These are phyloP conservation scores for Xestobium rufovillosum DNA, from an alignment of 2,888 invertebrate species.

Conservation along the genomic window DNA sequence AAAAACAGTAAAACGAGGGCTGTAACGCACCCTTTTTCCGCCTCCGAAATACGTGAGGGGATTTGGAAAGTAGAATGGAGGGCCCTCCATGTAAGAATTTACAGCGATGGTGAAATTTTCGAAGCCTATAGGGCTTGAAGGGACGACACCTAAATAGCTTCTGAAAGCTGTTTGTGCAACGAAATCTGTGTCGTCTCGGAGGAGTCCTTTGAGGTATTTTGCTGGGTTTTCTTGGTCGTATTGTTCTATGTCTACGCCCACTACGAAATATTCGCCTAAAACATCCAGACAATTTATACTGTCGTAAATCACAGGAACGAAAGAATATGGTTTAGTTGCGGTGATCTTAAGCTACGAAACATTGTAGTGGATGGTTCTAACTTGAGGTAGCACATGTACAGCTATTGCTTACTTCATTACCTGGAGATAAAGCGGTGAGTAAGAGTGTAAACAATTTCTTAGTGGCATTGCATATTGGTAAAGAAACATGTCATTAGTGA, in stretches of 20 bases:
- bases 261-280: slow-evolving; percentile 86
- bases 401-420: too few species aligned
- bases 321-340: too few species aligned
- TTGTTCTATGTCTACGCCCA: slow-evolving; percentile 85
- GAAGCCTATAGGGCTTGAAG: slow-evolving; percentile 66
- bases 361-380: too few species aligned
- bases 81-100: slow-evolving; percentile 72
- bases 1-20: too few species aligned
- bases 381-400: too few species aligned
- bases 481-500: too few species aligned
- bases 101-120: slow-evolving; percentile 67
- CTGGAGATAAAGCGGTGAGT: too few species aligned
- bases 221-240: slow-evolving; percentile 72
- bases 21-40: slow-evolving; percentile 58
- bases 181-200: slow-evolving; percentile 55
- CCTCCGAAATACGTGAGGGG: slow-evolving; percentile 66
- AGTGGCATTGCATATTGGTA: too few species aligned
- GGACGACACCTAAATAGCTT: slow-evolving; percentile 76
- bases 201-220: slow-evolving; percentile 71
- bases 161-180: slow-evolving; percentile 64
- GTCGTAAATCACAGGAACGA: too few species aligned
- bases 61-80: slow-evolving; percentile 84
- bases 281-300: too few species aligned
- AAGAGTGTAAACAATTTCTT: too few species aligned
- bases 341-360: too few species aligned